Conservation (phyloP, 1,140 invertebrate species). For the Elymnias hypermnestra region DNA sequence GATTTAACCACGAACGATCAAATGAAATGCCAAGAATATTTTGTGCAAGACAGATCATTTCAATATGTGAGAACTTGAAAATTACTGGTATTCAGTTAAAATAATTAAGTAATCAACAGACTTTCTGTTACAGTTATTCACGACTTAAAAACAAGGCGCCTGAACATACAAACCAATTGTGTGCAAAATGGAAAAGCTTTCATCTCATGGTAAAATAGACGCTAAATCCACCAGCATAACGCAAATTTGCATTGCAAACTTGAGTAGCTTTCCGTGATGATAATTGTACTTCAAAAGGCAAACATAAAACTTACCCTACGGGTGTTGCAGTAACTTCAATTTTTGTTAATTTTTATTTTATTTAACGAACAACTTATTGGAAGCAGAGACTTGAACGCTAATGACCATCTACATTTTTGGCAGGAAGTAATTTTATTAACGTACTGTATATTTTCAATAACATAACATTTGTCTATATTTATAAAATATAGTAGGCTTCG, state of each 20-base stretch:
- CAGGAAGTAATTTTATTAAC: constrained; percentile 3
- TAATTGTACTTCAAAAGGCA: constrained; percentile 56
- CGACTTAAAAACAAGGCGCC: constrained; percentile 46
- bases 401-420: neutral
- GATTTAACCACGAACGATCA: too few species aligned
- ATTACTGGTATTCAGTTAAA: constrained; percentile 35
- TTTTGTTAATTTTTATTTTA: constrained; percentile 23
- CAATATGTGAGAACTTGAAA: constrained; percentile 22
- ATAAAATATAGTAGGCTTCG: too few species aligned
- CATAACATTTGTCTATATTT: too few species aligned
- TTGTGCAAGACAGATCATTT: constrained; percentile 10
- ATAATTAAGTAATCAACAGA: constrained; percentile 57
- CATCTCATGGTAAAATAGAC: neutral
- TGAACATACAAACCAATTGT: constrained; percentile 22
- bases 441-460: too few species aligned
- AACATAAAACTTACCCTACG: constrained; percentile 47
- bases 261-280: constrained; percentile 21
- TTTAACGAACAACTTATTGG: constrained; percentile 28
- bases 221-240: too few species aligned
- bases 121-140: constrained; percentile 63
- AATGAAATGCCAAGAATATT: too few species aligned
- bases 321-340: constrained; percentile 28
- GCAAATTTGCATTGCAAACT: neutral
- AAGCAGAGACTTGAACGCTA: too few species aligned
- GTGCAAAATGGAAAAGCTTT: constrained; percentile 11